Percentiles rank a stretch among this genome's conserved stretches.
phyloP scores from a whole-genome alignment of 1,140 invertebrate species.

The Microplitis mediator region DNA sequence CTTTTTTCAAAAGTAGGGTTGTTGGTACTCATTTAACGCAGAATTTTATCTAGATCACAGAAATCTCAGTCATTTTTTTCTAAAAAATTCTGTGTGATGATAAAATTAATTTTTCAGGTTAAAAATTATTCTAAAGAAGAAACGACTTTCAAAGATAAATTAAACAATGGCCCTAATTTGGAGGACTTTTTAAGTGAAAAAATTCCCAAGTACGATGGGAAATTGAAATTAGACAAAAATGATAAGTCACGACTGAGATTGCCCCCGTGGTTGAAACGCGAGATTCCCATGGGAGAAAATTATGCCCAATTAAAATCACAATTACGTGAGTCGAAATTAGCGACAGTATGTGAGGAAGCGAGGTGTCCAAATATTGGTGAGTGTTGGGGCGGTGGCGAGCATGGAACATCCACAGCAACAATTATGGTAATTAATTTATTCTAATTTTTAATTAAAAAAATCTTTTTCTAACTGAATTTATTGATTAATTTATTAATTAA shows the following conservation, averaged over 20 bases:
- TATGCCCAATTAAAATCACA: constrained; percentile 86
- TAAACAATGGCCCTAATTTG: constrained; percentile 52
- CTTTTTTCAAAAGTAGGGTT: too few species aligned
- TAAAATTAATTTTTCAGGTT: constrained; percentile 22
- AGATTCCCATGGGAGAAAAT: constrained; percentile 90
- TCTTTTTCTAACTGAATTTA: neutral
- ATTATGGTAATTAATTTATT: constrained; percentile 75
- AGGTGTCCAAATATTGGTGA: constrained; percentile 99
- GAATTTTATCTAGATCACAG: too few species aligned
- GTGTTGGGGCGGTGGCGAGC: constrained; percentile 96
- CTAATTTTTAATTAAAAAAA: constrained; percentile 6
- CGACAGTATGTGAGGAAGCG: constrained; percentile 99
- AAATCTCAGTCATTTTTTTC: too few species aligned
- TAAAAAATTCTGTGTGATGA: neutral
- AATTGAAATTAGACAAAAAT: constrained; percentile 83
- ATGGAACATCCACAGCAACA: constrained; percentile 86
- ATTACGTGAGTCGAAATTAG: constrained; percentile 85
- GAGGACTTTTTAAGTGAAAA: constrained; percentile 49
- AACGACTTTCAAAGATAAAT: constrained; percentile 47
- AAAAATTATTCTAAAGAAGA: constrained; percentile 37
- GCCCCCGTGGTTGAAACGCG: constrained; percentile 96
- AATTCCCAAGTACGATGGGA: constrained; percentile 71
- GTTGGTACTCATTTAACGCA: too few species aligned
- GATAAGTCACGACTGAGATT: constrained; percentile 82
- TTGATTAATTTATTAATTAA: constrained; percentile 29